Evolutionary conservation across 2,113 vertebrate genomes (phyloP).

Genomic region (Microtus richardsoni): DNA sequence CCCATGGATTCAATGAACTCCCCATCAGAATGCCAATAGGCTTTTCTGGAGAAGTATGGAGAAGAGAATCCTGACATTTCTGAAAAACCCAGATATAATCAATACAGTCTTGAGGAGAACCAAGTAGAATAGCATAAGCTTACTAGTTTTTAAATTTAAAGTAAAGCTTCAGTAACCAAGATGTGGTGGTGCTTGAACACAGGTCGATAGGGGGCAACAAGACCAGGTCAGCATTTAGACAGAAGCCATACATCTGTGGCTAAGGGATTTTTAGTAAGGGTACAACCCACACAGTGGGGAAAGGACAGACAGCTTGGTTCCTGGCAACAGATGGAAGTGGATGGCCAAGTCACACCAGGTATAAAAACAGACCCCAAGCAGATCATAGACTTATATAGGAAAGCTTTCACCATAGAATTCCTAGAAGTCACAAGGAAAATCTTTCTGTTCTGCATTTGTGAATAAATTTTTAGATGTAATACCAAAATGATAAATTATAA

Average conservation of each 20-base stretch:
- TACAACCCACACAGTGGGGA: not conserved
- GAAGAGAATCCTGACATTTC: not conserved
- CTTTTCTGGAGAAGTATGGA: constrained; percentile 19
- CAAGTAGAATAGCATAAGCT: not conserved
- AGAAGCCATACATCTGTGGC: not conserved
- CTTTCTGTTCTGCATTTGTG: not conserved
- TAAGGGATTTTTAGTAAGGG: not conserved
- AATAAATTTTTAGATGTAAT: not conserved
- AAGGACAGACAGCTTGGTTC: not conserved
- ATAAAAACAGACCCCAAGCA: constrained; percentile 3
- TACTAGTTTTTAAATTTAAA: not conserved
- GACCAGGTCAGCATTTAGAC: not conserved
- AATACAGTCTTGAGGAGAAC: not conserved
- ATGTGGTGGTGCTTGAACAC: not conserved
- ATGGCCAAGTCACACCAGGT: not conserved
- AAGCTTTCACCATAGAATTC: not conserved
- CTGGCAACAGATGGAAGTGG: not conserved
- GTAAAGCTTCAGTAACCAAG: not conserved
- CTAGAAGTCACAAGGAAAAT: not conserved
- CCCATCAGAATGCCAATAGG: not conserved
- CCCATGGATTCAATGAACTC: not conserved
- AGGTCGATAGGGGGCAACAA: not conserved
- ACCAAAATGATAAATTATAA: not conserved
- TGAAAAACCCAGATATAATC: not conserved
- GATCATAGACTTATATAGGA: not conserved